Percentiles rank a stretch among this genome's conserved stretches.
phyloP scores from a whole-genome alignment of 1,140 invertebrate genomes.

The Solenopsis invicta region DNA sequence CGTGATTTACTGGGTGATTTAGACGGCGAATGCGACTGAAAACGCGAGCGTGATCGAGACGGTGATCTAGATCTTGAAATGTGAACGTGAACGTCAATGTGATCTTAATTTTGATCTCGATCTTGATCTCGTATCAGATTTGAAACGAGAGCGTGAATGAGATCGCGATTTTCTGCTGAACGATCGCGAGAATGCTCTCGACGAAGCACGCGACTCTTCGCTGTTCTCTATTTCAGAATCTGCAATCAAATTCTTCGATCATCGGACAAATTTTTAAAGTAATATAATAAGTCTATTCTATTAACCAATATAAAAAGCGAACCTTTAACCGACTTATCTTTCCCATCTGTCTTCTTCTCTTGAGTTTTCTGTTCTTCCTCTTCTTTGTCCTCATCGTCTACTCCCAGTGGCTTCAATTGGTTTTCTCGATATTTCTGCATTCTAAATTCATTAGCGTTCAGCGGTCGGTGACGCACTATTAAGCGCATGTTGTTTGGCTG shows the following conservation, averaged over 20 bases:
- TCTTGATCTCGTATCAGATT: slow-evolving; percentile 71
- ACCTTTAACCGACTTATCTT: slow-evolving; percentile 67
- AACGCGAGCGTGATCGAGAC: slow-evolving; percentile 78
- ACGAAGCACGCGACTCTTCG: slow-evolving; percentile 79
- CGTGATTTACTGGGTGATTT: slow-evolving; percentile 68
- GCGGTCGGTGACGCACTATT: slow-evolving; percentile 95
- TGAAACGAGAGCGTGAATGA: slow-evolving; percentile 79
- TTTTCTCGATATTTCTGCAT: slow-evolving; percentile 95
- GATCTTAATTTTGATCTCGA: not conserved
- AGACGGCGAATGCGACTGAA: slow-evolving; percentile 74
- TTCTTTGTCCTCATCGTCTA: slow-evolving; percentile 91
- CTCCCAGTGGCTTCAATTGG: slow-evolving; percentile 95
- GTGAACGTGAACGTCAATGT: slow-evolving; percentile 65
- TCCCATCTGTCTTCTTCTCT: slow-evolving; percentile 80
- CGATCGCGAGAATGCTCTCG: slow-evolving; percentile 78
- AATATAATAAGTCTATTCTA: not conserved
- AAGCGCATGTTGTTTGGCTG: slow-evolving; percentile 93
- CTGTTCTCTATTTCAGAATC: slow-evolving; percentile 76
- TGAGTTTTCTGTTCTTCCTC: slow-evolving; percentile 82
- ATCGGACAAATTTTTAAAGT: not conserved
- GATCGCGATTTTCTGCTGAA: slow-evolving; percentile 81
- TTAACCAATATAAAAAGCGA: not conserved
- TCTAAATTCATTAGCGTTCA: slow-evolving; percentile 95
- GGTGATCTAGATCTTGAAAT: slow-evolving; percentile 79
- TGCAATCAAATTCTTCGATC: slow-evolving; percentile 53